phyloP scores from a whole-genome alignment of 2,888 invertebrate species.

The Drosophila ochracea region DNA sequence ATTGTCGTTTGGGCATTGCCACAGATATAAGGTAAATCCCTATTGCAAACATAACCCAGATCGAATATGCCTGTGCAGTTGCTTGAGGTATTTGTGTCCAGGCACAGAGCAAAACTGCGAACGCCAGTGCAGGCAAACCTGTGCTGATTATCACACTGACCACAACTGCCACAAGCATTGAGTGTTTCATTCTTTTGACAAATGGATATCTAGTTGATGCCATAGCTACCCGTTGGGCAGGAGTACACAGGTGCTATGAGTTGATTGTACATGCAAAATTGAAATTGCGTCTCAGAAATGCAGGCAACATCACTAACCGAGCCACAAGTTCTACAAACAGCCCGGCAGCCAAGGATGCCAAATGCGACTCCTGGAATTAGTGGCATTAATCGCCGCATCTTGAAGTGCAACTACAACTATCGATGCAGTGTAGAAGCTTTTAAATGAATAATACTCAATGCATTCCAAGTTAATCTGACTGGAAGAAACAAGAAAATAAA shows the following conservation, averaged over 20 bases:
- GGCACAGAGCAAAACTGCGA: slow-evolving; percentile 65
- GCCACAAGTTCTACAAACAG: slow-evolving; percentile 63
- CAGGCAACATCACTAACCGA: slow-evolving; percentile 53
- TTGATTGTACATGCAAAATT: slow-evolving; percentile 51
- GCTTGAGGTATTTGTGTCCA: slow-evolving; percentile 46
- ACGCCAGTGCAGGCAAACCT: slow-evolving; percentile 70
- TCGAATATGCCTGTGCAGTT: slow-evolving; percentile 49
- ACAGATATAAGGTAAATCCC: slow-evolving; percentile 20
- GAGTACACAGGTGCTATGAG: slow-evolving; percentile 38
- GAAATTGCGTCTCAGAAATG: slow-evolving; percentile 64
- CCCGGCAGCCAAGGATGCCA: neutral
- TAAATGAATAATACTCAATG: neutral
- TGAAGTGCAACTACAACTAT: slow-evolving; percentile 32
- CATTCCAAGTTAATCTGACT: slow-evolving; percentile 17
- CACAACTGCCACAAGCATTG: slow-evolving; percentile 61
- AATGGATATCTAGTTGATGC: slow-evolving; percentile 30
- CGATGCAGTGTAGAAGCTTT: neutral
- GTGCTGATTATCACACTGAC: slow-evolving; percentile 50
- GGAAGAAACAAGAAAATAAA: slow-evolving; percentile 1
- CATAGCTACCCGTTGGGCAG: slow-evolving; percentile 60
- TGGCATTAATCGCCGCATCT: slow-evolving; percentile 41
- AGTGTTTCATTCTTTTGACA: slow-evolving; percentile 33
- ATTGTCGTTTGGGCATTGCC: slow-evolving; percentile 15
- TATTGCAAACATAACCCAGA: slow-evolving; percentile 28
- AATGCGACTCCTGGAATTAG: neutral